These are phyloP conservation scores for Mylabris sibirica DNA, from an alignment of 2,888 invertebrate genomes.

Conservation along the genomic window DNA sequence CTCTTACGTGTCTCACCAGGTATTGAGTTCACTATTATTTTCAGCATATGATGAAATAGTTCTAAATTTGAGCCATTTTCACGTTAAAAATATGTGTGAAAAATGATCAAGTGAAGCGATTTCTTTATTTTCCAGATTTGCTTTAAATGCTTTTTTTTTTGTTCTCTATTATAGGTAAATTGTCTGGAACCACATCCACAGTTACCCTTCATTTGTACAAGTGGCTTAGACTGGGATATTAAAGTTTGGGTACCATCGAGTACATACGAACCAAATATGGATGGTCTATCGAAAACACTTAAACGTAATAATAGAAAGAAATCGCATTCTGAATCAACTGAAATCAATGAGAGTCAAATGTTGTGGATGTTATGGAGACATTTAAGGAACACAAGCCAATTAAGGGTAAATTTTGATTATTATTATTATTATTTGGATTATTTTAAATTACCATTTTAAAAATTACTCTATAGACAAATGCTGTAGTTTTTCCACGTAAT, in stretches of 20 bases:
- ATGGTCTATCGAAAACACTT: conserved; percentile 62
- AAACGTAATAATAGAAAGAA: conserved; percentile 48
- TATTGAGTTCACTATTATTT: too few relatives aligned
- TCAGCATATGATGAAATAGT: too few relatives aligned
- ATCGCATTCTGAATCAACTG: conserved; percentile 39
- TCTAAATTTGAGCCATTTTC: too few relatives aligned
- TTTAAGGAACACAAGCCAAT: conserved; percentile 46
- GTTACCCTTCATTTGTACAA: conserved; percentile 86
- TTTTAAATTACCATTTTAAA: too few relatives aligned
- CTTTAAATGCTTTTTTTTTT: background rate
- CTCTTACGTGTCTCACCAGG: too few relatives aligned
- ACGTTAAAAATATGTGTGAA: too few relatives aligned
- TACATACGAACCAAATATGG: conserved; percentile 66
- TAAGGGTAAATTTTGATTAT: conserved; percentile 31
- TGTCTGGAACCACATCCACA: conserved; percentile 91
- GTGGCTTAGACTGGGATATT: conserved; percentile 89
- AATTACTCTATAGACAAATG: too few relatives aligned
- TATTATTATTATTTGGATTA: too few relatives aligned
- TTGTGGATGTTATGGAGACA: conserved; percentile 59
- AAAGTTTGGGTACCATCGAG: conserved; percentile 90
- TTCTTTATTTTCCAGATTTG: too few relatives aligned
- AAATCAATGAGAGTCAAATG: conserved; percentile 54
- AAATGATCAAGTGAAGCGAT: too few relatives aligned
- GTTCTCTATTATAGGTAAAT: conserved; percentile 73
- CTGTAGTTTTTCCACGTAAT: conserved; percentile 19